Evolutionary conservation across 2,113 vertebrate species (phyloP), one percentile per base, ranked within the genome.

Genomic region (Hirundichthys speculiger): DNA sequence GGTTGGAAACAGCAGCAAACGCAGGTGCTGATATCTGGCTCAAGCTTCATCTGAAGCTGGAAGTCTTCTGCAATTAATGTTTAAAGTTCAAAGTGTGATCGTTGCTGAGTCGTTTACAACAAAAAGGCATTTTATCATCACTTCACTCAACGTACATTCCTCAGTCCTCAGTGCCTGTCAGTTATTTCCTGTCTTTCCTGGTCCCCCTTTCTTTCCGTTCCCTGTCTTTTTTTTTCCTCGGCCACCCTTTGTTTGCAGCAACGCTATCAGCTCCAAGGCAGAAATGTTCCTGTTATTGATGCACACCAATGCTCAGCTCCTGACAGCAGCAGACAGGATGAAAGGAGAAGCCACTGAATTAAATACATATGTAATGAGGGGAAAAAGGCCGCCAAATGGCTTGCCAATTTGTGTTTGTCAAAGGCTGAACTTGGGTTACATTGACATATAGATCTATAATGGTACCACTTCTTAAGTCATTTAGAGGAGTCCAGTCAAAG

Each of bases 351-450:
- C 83, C 61, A 61, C 80, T 83, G 82, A 90, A 88, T 85, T 87
- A 88, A 85, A 88, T 85, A 89, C 77, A 84, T 84, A 86, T 84
- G 83, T 84, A 86, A 87, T 86, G 79, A 85, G 75, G 75, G 58
- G 43, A 85, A 69, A 80, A 60, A 67, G 46, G 45, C 58, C 21
- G 49, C 73, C 78, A 84, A 88, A 87, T 77, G 83, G 75, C 63
- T 85, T 75, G 81, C 70, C 87, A 80, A 78, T 89, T 81, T 89
- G 78, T 76, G 84, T 86, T 89, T 86, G 80, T 85, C 84, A 91
- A 72, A 79, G 76, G 66, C 74, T 73, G 77, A 70, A 77, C 57
- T 49, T 25, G 24, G 71, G 75, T 76, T 65, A 63, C 77, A 84
- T 73, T 87, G 88, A 90, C 84, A 38, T 88, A 85, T 83, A 86